phyloP scores from a whole-genome alignment of 2,888 invertebrate species.

The Cepaea hortensis region DNA sequence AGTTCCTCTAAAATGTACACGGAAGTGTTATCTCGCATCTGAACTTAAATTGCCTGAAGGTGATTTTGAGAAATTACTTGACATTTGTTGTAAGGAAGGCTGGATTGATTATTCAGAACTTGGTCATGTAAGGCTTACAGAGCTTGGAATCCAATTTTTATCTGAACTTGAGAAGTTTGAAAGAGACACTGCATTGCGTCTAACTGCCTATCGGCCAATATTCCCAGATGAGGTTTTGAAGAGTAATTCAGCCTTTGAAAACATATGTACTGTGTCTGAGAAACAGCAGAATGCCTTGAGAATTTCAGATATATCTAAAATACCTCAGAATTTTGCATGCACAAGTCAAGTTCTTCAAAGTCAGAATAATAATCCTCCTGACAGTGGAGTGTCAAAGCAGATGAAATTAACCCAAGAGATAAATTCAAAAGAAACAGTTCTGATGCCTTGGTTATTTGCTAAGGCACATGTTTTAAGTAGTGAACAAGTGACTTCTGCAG shows the following conservation, averaged over 20 bases:
- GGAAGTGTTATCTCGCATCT: neutral
- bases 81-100: neutral
- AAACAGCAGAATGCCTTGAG: neutral
- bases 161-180: neutral
- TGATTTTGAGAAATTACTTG: slow-evolving; percentile 10
- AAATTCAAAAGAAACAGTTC: neutral
- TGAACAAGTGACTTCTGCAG: neutral
- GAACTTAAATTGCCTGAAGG: slow-evolving; percentile 18
- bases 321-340: neutral
- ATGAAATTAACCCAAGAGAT: neutral
- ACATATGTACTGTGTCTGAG: neutral
- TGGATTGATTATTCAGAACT: slow-evolving; percentile 3
- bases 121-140: slow-evolving; percentile 17
- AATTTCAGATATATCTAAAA: neutral
- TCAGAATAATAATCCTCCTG: neutral
- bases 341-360: neutral
- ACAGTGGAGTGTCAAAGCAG: neutral
- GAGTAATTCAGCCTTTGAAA: neutral
- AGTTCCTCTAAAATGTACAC: neutral
- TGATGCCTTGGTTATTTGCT: neutral
- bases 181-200: neutral
- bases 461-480: neutral
- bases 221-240: neutral
- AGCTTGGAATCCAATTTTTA: neutral
- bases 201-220: neutral